Evolutionary conservation across 1,140 invertebrate species (phyloP), one percentile per base, ranked within the genome.

Genomic region (Littorina saxatilis): DNA sequence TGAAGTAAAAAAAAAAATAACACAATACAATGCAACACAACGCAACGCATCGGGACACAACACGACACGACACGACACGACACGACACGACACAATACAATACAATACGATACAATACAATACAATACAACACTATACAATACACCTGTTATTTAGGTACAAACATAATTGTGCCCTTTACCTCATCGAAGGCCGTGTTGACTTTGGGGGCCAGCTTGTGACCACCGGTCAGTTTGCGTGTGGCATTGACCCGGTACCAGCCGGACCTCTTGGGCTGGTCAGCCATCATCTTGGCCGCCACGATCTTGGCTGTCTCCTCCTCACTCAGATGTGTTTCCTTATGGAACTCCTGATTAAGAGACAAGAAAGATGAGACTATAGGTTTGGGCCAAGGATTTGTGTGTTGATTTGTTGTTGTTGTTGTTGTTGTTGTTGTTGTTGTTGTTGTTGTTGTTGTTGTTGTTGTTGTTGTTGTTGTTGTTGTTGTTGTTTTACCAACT

Each of bases 231-330:
- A 95, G 85, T 13, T 88, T 89, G 35, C 94, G 85, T 3, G 94
- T 93, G 35, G 94, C 94, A 35, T 94, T 93, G 63, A 95, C 94
- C 27, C 94, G 90, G 88, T 95, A 95, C 94, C 94, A 95, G 82
- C 94, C 91, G 17, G 93, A 90, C 29, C 92, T 93, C 82, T 95
- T 94, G 1, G 92, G 92, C 83, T 93, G 92, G 11, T 93, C 90
- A 82, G 94, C 92, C 20, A 94, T 91, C 11, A 95, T 84, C 84
- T 94, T 94, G 27, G 93, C 93, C 2, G 94, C 94, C 27, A 94
- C 94, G n/a, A 95, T 88, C 74, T 94, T 91, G 23, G 94, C 94
- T 23, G 94, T 94, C 81, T 95, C 94, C 82, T 94, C 94, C 79
- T 95, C 94, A 9, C 92, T 93, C 13, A 95, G 81, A 20, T 93